Evolutionary conservation across 2,797 vertebrate species (phyloP), one percentile per base, ranked within the genome.

Genomic region (Epinephelus malabaricus): DNA sequence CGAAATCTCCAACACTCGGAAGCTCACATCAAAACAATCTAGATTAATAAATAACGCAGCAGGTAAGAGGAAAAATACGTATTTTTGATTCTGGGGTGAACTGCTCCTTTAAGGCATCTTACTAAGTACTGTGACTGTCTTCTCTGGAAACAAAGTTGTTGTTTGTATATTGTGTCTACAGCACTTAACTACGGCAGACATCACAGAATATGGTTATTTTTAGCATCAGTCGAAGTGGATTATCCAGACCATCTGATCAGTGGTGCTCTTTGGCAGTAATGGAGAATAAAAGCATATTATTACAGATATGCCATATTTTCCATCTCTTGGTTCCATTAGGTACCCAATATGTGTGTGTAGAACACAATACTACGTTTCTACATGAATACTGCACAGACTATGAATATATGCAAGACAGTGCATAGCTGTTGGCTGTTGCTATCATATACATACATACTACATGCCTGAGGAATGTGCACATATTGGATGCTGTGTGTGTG

Each of bases 201-300:
- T 69, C 73, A 58, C 14, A 59, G 14, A 45, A 27, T 53, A 46
- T 19, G 21, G 47, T 79, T 85, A 83, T 82, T 82, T 79, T 88
- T 61, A 78, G 72, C 53, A 49, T 7, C 30, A 63, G 73, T 76
- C 69, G 53, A 64, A 76, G 61, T 61, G 53, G 61, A 60, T 75
- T 81, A 74, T 85, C 46, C 50, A 74, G 56, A 79, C 76, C 73
- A 69, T 84, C 81, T 89, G 74, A 90, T 87, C 73, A 58, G 65
- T 65, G 50, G 40, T 75, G 66, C 69, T 78, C 56, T 82, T 82
- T 58, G 70, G 65, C 74, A 77, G 70, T 84, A 89, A 88, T 85
- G 66, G 83, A 79, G 69, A 87, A 81, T 86, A 43, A 89, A 89
- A 90, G 80, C 81, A 79, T 84, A 79, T 90, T 82, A 84, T 88